phyloP scores from a whole-genome alignment of 2,888 invertebrate genomes.

The Drosophila conformis region DNA sequence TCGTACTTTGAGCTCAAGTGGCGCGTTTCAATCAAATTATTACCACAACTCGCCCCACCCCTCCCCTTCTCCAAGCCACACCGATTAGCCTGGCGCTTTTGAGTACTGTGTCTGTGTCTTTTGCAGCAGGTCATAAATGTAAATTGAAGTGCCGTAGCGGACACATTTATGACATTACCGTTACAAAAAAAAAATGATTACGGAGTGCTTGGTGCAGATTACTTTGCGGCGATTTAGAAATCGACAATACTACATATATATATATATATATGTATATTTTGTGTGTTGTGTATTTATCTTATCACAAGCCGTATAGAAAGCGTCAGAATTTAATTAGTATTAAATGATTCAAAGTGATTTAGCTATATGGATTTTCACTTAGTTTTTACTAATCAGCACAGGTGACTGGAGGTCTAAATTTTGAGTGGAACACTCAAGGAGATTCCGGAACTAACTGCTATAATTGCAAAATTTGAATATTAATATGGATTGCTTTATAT shows the following conservation, averaged over 20 bases:
- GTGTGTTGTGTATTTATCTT: constrained; percentile 44
- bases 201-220: constrained; percentile 21
- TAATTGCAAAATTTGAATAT: neutral
- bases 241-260: constrained; percentile 4
- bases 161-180: constrained; percentile 40
- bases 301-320: constrained; percentile 42
- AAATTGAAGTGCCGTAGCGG: constrained; percentile 47
- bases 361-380: constrained; percentile 41
- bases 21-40: constrained; percentile 63
- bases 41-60: constrained; percentile 24
- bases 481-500: neutral
- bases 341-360: constrained; percentile 58
- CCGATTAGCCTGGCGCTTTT: constrained; percentile 35
- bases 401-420: constrained; percentile 39
- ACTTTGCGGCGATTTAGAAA: constrained; percentile 41
- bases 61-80: neutral
- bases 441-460: constrained; percentile 21
- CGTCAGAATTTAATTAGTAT: constrained; percentile 66
- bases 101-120: constrained; percentile 18
- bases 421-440: neutral
- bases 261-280: neutral
- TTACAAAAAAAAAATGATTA: constrained; percentile 38
- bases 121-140: constrained; percentile 47
- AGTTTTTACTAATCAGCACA: constrained; percentile 59
- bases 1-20: constrained; percentile 65